These are phyloP conservation scores for Diorhabda elongata DNA, from an alignment of 1,140 invertebrate genomes.

Conservation along the genomic window DNA sequence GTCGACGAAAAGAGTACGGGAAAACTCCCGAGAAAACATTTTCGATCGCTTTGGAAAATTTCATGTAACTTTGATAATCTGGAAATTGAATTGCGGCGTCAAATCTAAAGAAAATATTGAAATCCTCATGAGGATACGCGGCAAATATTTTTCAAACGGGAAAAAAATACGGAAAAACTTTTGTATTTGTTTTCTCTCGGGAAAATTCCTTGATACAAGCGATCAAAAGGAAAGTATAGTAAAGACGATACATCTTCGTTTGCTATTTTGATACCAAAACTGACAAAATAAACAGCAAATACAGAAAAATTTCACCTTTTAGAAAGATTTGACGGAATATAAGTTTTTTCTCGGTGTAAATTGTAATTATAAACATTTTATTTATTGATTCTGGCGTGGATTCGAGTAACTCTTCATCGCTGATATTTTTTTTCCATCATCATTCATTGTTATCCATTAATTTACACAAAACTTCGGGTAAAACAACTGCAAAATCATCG, in stretches of 20 bases:
- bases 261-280: too few relatives aligned
- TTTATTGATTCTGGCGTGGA: too few relatives aligned
- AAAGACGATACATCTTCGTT: too few relatives aligned
- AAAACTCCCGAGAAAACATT: background rate
- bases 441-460: too few relatives aligned
- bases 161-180: constrained; percentile 1
- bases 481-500: background rate
- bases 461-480: too few relatives aligned
- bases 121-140: constrained; percentile 1
- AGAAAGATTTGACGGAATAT: too few relatives aligned
- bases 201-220: background rate
- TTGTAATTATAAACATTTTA: background rate
- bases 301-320: too few relatives aligned
- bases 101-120: constrained; percentile 3
- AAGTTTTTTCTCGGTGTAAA: too few relatives aligned
- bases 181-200: background rate
- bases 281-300: too few relatives aligned
- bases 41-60: background rate
- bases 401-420: too few relatives aligned
- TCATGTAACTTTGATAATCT: constrained; percentile 2
- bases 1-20: background rate
- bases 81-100: constrained; percentile 1
- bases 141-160: constrained; percentile 1
- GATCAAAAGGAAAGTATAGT: too few relatives aligned
- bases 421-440: too few relatives aligned